Conservation (phyloP, 2,888 invertebrate genomes). For the Hoplodrina blanda region DNA sequence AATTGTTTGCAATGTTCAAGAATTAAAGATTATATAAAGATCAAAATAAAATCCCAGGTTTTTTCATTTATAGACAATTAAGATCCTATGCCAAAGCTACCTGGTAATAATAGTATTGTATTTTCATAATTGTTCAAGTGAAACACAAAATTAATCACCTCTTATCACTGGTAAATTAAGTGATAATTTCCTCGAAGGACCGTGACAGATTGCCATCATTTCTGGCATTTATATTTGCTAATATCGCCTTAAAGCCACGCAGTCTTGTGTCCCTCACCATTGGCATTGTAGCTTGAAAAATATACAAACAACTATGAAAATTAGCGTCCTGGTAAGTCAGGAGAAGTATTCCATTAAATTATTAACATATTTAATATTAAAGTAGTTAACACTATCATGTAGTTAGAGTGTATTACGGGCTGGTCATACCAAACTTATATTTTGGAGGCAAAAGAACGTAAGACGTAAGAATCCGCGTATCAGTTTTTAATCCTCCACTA, state of each 20-base stretch:
- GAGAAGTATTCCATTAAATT: neutral
- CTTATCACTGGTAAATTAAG: constrained; percentile 34
- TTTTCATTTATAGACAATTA: neutral
- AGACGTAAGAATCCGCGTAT: neutral
- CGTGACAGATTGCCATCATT: constrained; percentile 41
- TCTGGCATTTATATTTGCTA: constrained; percentile 30
- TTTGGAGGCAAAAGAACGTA: neutral
- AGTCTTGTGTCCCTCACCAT: constrained; percentile 30
- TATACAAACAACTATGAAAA: constrained; percentile 27
- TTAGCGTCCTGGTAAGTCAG: constrained; percentile 34
- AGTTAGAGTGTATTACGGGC: neutral
- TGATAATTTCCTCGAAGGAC: constrained; percentile 40
- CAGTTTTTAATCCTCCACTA: no score
- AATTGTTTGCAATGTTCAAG: no score
- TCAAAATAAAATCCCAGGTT: neutral
- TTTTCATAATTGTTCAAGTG: constrained; percentile 14
- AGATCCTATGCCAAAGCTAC: neutral
- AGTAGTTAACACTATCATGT: neutral
- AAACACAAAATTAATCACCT: constrained; percentile 44
- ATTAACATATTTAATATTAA: neutral
- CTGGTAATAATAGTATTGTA: constrained; percentile 9
- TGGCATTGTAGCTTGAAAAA: constrained; percentile 33
- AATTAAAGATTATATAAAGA: neutral
- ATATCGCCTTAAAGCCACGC: constrained; percentile 16
- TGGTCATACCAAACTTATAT: neutral